A percentile compares a stretch with the other conserved stretches of the same genome.
phyloP scores from a whole-genome alignment of 2,113 vertebrate species.

The Sapajus apella region DNA sequence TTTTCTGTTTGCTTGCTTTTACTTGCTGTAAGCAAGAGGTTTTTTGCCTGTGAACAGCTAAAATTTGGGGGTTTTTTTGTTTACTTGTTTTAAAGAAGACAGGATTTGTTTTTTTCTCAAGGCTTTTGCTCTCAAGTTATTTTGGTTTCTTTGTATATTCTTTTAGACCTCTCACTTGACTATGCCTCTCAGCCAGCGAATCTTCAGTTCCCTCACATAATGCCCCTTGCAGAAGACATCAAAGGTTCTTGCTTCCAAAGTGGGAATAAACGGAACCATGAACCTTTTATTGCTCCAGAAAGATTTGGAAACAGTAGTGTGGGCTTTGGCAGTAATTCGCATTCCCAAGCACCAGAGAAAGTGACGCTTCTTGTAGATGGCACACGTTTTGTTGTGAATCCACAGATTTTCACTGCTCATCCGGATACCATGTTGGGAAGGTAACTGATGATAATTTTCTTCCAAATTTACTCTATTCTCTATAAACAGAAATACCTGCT shows the following conservation, averaged over 20 bases:
- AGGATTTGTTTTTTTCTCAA: not conserved
- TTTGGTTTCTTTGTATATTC: constrained; percentile 42
- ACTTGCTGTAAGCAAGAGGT: not conserved
- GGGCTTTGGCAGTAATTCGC: constrained; percentile 68
- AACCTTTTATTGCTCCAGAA: constrained; percentile 79
- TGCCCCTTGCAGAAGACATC: constrained; percentile 77
- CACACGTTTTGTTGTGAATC: constrained; percentile 89
- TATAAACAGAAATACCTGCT: not conserved
- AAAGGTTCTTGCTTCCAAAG: constrained; percentile 79
- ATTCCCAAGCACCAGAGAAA: constrained; percentile 83
- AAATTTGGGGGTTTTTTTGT: not conserved
- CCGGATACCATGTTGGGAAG: constrained; percentile 91
- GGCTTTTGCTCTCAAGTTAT: not conserved
- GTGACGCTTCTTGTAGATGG: constrained; percentile 89
- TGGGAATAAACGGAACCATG: constrained; percentile 80
- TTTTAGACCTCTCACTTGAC: constrained; percentile 70
- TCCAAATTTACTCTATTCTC: not conserved
- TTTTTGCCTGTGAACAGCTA: constrained; percentile 1
- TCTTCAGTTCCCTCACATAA: constrained; percentile 64
- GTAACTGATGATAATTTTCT: constrained; percentile 69
- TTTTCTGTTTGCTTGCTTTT: constrained; percentile 1
- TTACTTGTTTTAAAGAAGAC: not conserved
- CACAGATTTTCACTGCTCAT: constrained; percentile 88
- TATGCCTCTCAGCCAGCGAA: constrained; percentile 52
- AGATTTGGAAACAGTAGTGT: constrained; percentile 76